Evolutionary conservation across 2,888 invertebrate genomes (phyloP).

Genomic region (Apamea anceps): DNA sequence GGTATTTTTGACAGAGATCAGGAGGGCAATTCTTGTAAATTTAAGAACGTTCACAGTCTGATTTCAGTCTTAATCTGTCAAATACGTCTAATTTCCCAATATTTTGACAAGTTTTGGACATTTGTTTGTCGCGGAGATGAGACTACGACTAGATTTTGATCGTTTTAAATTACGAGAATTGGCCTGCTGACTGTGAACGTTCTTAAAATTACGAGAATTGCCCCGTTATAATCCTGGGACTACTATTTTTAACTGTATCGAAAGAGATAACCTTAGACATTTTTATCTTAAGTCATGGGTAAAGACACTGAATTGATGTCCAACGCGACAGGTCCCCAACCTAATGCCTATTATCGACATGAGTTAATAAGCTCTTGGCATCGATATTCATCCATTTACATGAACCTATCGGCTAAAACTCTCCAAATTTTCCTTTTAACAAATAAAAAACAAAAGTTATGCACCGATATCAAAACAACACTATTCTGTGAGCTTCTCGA

Average conservation of each 20-base stretch:
- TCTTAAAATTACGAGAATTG: not conserved
- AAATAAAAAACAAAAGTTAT: constrained; percentile 65
- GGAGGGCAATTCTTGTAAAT: too few species aligned
- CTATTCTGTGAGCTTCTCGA: constrained; percentile 55
- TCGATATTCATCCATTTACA: constrained; percentile 40
- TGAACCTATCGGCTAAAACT: constrained; percentile 43
- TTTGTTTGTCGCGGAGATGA: too few species aligned
- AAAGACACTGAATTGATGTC: not conserved
- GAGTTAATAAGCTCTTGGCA: constrained; percentile 37
- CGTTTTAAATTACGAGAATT: too few species aligned
- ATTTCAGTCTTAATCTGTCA: too few species aligned
- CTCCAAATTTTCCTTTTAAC: constrained; percentile 47
- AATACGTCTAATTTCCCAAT: too few species aligned
- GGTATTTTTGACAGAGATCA: not conserved
- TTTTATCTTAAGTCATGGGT: constrained; percentile 1
- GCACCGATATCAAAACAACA: constrained; percentile 56
- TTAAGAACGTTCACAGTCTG: too few species aligned
- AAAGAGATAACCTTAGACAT: not conserved
- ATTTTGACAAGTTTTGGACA: too few species aligned
- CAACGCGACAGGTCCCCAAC: constrained; percentile 6
- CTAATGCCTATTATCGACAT: constrained; percentile 29
- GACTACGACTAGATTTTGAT: too few species aligned
- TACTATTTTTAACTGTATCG: not conserved
- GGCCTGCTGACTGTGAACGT: not conserved
- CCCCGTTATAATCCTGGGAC: not conserved